A percentile compares a stretch with the other conserved stretches of the same genome.
phyloP scores from a whole-genome alignment of 1,140 invertebrate species.

The Drosophila miranda region DNA sequence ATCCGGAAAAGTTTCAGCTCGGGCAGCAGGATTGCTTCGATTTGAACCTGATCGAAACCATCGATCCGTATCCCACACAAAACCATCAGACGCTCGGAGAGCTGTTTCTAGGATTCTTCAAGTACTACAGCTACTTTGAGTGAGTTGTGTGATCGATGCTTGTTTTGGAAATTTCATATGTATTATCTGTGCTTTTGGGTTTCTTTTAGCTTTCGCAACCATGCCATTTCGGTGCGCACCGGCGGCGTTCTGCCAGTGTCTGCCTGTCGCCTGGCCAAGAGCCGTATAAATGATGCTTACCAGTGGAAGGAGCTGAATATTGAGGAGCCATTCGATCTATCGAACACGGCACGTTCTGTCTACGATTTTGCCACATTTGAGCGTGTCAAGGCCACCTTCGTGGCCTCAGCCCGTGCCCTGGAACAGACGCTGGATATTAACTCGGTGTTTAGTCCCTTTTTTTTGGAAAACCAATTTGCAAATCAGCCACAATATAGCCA shows the following conservation, averaged over 20 bases:
- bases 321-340: slow-evolving; percentile 97
- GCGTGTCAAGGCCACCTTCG: slow-evolving; percentile 90
- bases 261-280: slow-evolving; percentile 85
- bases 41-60: slow-evolving; percentile 86
- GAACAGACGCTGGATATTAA: slow-evolving; percentile 65
- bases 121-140: slow-evolving; percentile 94
- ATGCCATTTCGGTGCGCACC: slow-evolving; percentile 93
- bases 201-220: slow-evolving; percentile 86
- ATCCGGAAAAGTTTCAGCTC: slow-evolving; percentile 87
- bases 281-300: slow-evolving; percentile 89
- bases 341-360: slow-evolving; percentile 97
- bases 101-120: slow-evolving; percentile 93
- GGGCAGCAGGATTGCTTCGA: slow-evolving; percentile 75
- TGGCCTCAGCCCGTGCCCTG: slow-evolving; percentile 56
- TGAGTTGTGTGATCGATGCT: slow-evolving; percentile 83
- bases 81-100: slow-evolving; percentile 92
- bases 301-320: slow-evolving; percentile 97
- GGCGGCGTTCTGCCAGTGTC: slow-evolving; percentile 88
- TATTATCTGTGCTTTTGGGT: slow-evolving; percentile 10
- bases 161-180: background rate
- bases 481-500: too few relatives aligned
- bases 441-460: slow-evolving; percentile 66
- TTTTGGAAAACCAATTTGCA: background rate
- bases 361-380: slow-evolving; percentile 93
- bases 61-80: slow-evolving; percentile 85